A percentile compares a stretch with the other conserved stretches of the same genome.
Evolutionary conservation across 1,140 invertebrate species (phyloP).

Genomic region (Heliothis virescens): DNA sequence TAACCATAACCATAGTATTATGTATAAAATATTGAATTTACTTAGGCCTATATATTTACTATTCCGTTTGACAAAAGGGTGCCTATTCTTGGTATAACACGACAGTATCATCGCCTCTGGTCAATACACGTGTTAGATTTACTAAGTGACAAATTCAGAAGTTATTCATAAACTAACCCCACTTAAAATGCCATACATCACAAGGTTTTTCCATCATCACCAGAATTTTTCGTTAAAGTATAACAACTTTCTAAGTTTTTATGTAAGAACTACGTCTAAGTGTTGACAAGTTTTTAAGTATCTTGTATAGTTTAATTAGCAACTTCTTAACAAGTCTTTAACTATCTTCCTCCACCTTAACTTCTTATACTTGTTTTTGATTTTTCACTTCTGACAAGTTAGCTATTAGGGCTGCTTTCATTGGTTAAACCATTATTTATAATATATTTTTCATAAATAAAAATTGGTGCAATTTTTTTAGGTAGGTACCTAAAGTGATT

Average conservation of each 20-base stretch:
- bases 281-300: constrained; percentile 39
- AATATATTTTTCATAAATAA: no score
- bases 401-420: no score
- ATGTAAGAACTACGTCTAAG: constrained; percentile 1
- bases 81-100: background rate
- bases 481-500: no score
- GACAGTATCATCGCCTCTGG: background rate
- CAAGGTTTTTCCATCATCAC: no score
- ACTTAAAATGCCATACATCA: no score
- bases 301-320: constrained; percentile 42
- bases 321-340: constrained; percentile 38
- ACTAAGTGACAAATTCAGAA: no score
- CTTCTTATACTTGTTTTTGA: background rate
- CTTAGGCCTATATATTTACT: constrained; percentile 59
- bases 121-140: background rate
- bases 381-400: background rate
- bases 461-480: no score
- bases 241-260: background rate
- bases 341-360: background rate
- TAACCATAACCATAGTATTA: constrained; percentile 65
- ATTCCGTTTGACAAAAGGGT: constrained; percentile 64
- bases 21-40: constrained; percentile 70
- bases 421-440: no score
- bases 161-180: no score
- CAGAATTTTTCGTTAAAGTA: no score